Evolutionary conservation across 2,888 invertebrate species (phyloP), one percentile per base, ranked within the genome.

Genomic region (Biston stratarius): DNA sequence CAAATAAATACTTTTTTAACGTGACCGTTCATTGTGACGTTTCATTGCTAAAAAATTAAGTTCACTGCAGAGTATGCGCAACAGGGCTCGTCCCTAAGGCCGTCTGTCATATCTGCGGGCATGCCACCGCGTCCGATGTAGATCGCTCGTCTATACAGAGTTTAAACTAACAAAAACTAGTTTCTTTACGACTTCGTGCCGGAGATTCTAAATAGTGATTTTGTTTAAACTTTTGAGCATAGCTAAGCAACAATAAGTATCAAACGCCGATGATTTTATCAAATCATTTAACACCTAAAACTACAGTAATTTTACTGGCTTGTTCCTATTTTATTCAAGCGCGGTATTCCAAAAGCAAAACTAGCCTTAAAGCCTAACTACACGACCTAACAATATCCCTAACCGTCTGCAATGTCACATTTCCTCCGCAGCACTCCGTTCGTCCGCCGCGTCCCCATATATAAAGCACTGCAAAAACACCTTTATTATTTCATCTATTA

Each of bases 91-190:
- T 70, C 70, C 81, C 82, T 82, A 82, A 81, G 84, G 88, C 88
- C 89, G 82, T 82, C 75, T 88, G 90, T 90, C 90, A 90, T 90
- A 53, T 86, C 89, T 90, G 91, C 90, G 90, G 88, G 89, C 72
- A 61, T 57, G 61, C 67, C 52, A 38, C 66, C 59, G 67, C 55
- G 62, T 64, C 67, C 67, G 63, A 68, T 67, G 55, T 12, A 51
- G 36, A 44, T 58, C 58, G 40, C 58, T 53, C 44, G 34, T 52
- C 11, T 36, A n/a, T 57, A 33, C 0, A 40, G 45, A 49, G 24
- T 15, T 10, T 47, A 49, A 49, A 12, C 33, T 6, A 48, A 15
- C 48, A 48, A 24, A 33, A 49, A 34, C 49, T 49, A 24, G 5
- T 33, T 24, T 24, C 10, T 15, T 47, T 47, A 12, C 1, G 24